phyloP scores from a whole-genome alignment of 2,113 vertebrate genomes.

The Zingel zingel region DNA sequence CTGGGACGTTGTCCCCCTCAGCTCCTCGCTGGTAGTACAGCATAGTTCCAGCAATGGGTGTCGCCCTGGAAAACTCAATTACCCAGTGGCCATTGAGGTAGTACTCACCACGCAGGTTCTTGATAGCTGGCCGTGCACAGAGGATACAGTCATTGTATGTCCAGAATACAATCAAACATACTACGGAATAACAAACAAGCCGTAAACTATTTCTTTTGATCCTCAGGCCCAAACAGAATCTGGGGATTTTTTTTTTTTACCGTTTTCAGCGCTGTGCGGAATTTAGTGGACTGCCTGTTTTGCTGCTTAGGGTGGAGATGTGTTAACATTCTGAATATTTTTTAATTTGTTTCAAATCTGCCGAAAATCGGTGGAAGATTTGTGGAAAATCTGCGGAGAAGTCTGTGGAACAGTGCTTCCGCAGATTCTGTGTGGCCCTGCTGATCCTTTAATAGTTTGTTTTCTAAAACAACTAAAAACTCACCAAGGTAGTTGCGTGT shows the following conservation, averaged over 20 bases:
- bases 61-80: constrained; percentile 87
- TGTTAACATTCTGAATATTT: too few species aligned
- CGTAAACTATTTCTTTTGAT: too few species aligned
- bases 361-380: too few species aligned
- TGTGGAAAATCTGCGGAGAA: too few species aligned
- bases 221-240: background rate
- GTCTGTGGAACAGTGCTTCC: too few species aligned
- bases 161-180: background rate
- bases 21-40: constrained; percentile 91
- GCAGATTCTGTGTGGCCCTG: too few species aligned
- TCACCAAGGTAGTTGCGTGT: constrained; percentile 96
- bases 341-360: too few species aligned
- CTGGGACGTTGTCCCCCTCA: constrained; percentile 89
- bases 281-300: too few species aligned
- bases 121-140: constrained; percentile 85
- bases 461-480: background rate
- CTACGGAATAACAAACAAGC: background rate
- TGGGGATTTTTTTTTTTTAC: too few species aligned
- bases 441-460: background rate
- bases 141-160: background rate
- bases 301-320: too few species aligned
- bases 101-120: constrained; percentile 91
- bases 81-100: constrained; percentile 98
- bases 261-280: too few species aligned
- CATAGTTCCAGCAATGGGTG: constrained; percentile 88